Evolutionary conservation across 2,797 vertebrate genomes (phyloP).

Genomic region (Sardinella longiceps): DNA sequence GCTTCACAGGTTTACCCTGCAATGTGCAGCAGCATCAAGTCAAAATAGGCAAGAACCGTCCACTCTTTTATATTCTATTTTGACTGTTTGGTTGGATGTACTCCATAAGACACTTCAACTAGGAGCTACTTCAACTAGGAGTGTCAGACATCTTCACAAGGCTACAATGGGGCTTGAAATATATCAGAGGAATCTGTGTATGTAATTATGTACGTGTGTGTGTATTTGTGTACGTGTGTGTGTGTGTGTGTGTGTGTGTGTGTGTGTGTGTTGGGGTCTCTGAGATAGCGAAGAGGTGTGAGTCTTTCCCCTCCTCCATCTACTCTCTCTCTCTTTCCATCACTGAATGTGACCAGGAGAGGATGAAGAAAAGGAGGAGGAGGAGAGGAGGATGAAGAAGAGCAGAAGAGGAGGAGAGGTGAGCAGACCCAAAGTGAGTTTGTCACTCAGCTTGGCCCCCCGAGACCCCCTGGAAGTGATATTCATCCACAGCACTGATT

Average conservation of each 20-base stretch:
- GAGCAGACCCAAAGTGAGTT: conserved; percentile 60
- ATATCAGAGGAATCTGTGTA: too few relatives aligned
- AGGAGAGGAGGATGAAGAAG: background rate
- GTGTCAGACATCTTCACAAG: background rate
- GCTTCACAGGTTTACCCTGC: background rate
- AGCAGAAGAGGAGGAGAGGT: background rate
- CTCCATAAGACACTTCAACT: too few relatives aligned
- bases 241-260: too few relatives aligned
- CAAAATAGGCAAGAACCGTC: too few relatives aligned
- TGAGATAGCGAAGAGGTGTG: background rate
- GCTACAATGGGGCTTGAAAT: too few relatives aligned
- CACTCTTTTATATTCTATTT: too few relatives aligned
- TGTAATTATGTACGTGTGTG: too few relatives aligned
- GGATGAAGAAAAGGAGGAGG: conserved; percentile 41
- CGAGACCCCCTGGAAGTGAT: conserved; percentile 64
- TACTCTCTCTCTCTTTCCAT: background rate
- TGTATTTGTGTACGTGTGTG: too few relatives aligned
- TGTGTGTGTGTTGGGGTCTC: background rate
- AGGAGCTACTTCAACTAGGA: background rate
- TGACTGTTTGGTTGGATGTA: too few relatives aligned
- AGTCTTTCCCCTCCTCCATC: background rate
- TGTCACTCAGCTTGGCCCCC: conserved; percentile 58
- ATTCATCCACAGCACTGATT: conserved; percentile 67
- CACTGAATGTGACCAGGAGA: background rate
- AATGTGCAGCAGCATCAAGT: too few relatives aligned